Conservation (phyloP, 1,140 invertebrate species). For the Panagrolaimus sp. region DNA sequence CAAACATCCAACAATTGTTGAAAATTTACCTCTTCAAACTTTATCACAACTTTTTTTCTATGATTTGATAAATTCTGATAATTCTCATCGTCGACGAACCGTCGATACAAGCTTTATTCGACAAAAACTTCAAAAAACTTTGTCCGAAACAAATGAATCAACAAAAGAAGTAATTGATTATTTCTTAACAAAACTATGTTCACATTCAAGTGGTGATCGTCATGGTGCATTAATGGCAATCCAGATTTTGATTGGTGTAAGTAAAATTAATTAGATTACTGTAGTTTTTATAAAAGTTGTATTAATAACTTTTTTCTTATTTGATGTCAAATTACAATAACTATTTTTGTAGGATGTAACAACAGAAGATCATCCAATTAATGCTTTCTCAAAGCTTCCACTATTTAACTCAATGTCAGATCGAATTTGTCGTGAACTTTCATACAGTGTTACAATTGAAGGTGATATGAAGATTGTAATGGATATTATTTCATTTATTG, state of each 20-base stretch:
- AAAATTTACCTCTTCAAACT: background rate
- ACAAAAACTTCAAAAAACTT: background rate
- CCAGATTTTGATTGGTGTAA: background rate
- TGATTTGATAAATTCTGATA: background rate
- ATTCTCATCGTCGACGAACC: background rate
- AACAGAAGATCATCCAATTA: background rate
- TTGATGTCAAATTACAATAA: background rate
- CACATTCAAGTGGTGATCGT: background rate
- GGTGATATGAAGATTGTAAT: background rate
- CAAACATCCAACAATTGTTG: background rate
- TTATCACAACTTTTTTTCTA: background rate
- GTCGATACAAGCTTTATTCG: background rate
- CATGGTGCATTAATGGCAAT: background rate
- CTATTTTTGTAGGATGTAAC: background rate
- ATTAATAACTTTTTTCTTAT: background rate
- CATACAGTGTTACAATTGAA: background rate
- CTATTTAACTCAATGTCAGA: background rate
- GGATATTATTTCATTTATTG: conserved; percentile 2
- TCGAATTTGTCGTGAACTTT: background rate
- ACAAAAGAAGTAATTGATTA: conserved; percentile 1
- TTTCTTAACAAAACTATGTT: conserved; percentile 4
- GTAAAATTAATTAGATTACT: no score
- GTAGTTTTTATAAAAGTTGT: no score
- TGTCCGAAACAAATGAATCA: background rate
- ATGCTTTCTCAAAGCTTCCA: background rate